A percentile compares a stretch with the other conserved stretches of the same genome.
Evolutionary conservation across 2,888 invertebrate species (phyloP).

Genomic region (Eristalinus aeneus): DNA sequence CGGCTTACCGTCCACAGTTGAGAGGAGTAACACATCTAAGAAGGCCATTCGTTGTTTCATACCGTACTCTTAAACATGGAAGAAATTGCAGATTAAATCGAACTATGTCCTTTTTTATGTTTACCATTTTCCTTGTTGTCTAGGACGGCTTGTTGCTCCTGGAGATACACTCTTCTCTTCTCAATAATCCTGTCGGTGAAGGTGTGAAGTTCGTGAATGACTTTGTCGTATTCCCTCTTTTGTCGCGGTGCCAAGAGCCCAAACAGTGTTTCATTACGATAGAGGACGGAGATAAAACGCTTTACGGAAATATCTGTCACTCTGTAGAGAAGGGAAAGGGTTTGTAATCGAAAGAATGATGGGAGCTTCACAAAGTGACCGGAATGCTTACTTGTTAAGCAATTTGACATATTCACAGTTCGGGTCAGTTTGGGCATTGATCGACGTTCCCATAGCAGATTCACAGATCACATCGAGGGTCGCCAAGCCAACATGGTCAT

Average conservation of each 20-base stretch:
- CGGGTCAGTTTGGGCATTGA: slow-evolving; percentile 82
- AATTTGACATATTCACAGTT: slow-evolving; percentile 86
- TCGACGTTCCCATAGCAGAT: slow-evolving; percentile 74
- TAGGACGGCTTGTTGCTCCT: neutral
- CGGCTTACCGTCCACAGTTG: slow-evolving; percentile 61
- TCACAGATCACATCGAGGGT: slow-evolving; percentile 72
- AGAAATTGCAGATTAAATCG: neutral
- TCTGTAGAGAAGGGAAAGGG: slow-evolving; percentile 29
- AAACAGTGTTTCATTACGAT: slow-evolving; percentile 70
- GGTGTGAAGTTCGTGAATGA: slow-evolving; percentile 60
- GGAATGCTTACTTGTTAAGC: slow-evolving; percentile 83
- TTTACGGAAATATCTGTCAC: slow-evolving; percentile 65
- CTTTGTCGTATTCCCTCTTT: slow-evolving; percentile 51
- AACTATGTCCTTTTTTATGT: neutral
- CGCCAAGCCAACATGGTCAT: slow-evolving; percentile 62
- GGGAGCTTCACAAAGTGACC: too few species aligned
- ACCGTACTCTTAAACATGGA: slow-evolving; percentile 38
- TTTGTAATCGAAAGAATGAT: too few species aligned
- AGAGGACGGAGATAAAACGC: slow-evolving; percentile 69
- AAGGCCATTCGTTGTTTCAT: slow-evolving; percentile 70
- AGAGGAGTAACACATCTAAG: slow-evolving; percentile 70
- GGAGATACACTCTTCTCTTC: slow-evolving; percentile 59
- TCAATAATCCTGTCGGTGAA: slow-evolving; percentile 72
- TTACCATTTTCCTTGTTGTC: slow-evolving; percentile 58
- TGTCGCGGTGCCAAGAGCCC: slow-evolving; percentile 50